Base-by-base conservation (phyloP, 1,140 invertebrate species). In the Dysdera silvatica region DNA sequence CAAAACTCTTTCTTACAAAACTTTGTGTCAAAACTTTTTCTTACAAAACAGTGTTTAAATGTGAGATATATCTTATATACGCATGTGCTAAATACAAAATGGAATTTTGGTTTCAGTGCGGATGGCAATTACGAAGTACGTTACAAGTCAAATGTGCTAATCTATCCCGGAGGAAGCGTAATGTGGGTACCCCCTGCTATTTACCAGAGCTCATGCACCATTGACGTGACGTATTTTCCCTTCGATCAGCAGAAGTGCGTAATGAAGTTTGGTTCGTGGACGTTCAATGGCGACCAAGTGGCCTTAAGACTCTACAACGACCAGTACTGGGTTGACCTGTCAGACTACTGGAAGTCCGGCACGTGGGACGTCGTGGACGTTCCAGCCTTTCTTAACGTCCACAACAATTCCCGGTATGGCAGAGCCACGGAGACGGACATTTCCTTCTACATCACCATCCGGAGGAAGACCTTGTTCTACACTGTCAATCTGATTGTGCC, bases 241-340 rank as follows among this genome's bases (percentile, higher is more conserved):
- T 98, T 96, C 74, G 95, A 97, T 79, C 88, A 96, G 71, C 95
- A 98, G 75, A 91, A 88, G 1, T 95, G 91, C 76, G 91, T 92
- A 76, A 88, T 95, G 85, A 95, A 94, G 68, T 95, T 95, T 72
- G 95, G 95, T 4, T 96, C 92, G 0, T 99, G 95, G 96, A 95
- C 92, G 2, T 98, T 98, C 75, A 94, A 97, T 72, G 92, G 92
- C 12, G 52, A 58, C 40, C 55, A 54, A 49, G 60, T 59, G 96
- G 95, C 77, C 98, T 98, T 83, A 96, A 98, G 76, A 95, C 96
- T 97, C 77, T 96, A 97, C 80, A 94, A 92, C 0, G 92, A 96
- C 2, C 29, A 65, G 32, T 14, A 58, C 47, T 65, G 51, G 64
- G 58, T 95, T 70, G 91, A 95, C 77, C 79, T 95, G 47, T 88